phyloP scores from a whole-genome alignment of 2,888 invertebrate species.

The Yponomeuta malinellus region DNA sequence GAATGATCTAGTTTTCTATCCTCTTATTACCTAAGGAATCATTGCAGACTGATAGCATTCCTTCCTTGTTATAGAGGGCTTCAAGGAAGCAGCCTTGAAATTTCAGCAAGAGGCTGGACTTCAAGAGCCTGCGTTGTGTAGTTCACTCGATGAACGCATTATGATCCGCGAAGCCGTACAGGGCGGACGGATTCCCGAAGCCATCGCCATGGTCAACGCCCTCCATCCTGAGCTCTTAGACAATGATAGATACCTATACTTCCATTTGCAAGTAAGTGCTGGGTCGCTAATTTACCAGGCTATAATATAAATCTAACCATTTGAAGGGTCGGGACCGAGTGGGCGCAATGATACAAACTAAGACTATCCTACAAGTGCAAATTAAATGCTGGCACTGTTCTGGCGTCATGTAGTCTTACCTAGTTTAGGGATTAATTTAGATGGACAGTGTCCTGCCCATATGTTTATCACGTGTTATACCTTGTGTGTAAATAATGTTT shows the following conservation, averaged over 20 bases:
- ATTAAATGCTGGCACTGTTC: no score
- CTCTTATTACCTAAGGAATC: neutral
- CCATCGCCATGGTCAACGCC: constrained; percentile 94
- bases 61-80: constrained; percentile 80
- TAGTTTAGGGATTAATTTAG: no score
- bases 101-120: constrained; percentile 95
- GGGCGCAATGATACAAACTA: no score
- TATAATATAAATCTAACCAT: no score
- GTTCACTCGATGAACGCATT: constrained; percentile 93
- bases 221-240: constrained; percentile 96
- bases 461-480: no score
- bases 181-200: constrained; percentile 93
- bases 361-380: no score
- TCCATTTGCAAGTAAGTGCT: constrained; percentile 87
- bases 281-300: no score
- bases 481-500: neutral
- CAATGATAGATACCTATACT: constrained; percentile 95
- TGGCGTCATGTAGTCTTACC: no score
- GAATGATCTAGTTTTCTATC: constrained; percentile 16
- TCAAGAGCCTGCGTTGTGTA: constrained; percentile 73
- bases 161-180: constrained; percentile 96
- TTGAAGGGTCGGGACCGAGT: no score
- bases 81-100: constrained; percentile 97
- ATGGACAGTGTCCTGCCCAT: no score
- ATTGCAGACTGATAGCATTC: neutral